These are phyloP conservation scores for Chaetodon trifascialis DNA, from an alignment of 2,113 vertebrate genomes.

Conservation along the genomic window DNA sequence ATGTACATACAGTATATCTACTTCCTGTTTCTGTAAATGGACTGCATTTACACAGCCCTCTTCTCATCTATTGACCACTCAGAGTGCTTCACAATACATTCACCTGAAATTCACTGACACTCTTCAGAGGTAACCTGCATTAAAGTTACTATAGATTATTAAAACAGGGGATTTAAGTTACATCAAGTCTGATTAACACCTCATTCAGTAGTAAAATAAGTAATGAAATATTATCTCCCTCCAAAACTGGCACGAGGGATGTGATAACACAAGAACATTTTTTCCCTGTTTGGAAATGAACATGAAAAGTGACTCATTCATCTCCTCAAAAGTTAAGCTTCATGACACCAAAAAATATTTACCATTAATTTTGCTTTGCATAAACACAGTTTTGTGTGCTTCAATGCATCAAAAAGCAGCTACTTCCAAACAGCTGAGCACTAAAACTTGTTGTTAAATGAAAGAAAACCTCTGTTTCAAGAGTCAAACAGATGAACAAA, in stretches of 20 bases:
- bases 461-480: slow-evolving; percentile 71
- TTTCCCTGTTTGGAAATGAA: not conserved
- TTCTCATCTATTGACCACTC: too few species aligned
- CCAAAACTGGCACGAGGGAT: not conserved
- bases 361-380: slow-evolving; percentile 65
- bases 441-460: slow-evolving; percentile 74
- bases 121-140: not conserved
- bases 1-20: not conserved
- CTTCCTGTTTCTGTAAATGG: not conserved
- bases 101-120: not conserved
- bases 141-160: not conserved
- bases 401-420: slow-evolving; percentile 38
- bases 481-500: slow-evolving; percentile 75
- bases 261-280: not conserved
- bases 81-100: too few species aligned
- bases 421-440: slow-evolving; percentile 78
- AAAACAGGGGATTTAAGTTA: not conserved
- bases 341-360: slow-evolving; percentile 35
- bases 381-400: slow-evolving; percentile 56
- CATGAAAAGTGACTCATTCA: slow-evolving; percentile 46
- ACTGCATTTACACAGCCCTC: too few species aligned
- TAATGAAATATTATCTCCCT: not conserved
- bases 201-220: not conserved
- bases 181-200: slow-evolving; percentile 5
- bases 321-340: slow-evolving; percentile 48